Conservation (phyloP, 1,140 invertebrate species). For the Apis cerana region DNA sequence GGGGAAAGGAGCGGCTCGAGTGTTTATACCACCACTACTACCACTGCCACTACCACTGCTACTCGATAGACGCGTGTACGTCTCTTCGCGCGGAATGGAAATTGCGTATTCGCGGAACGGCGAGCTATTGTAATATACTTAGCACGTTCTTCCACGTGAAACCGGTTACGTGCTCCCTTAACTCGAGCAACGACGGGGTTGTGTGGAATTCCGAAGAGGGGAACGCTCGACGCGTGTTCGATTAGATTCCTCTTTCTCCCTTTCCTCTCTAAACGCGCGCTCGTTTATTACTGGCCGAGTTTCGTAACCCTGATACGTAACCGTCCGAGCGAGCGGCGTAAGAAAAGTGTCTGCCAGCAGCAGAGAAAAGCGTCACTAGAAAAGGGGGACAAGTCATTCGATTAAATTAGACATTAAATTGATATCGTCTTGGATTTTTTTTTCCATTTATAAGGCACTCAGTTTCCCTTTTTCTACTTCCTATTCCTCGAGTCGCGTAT, state of each 20-base stretch:
- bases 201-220: slow-evolving; percentile 19
- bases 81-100: slow-evolving; percentile 2
- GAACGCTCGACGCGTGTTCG: slow-evolving; percentile 19
- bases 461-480: slow-evolving; percentile 9
- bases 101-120: slow-evolving; percentile 33
- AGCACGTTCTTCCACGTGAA: slow-evolving; percentile 25
- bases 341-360: too few species aligned
- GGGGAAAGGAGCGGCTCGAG: background rate
- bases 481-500: slow-evolving; percentile 5
- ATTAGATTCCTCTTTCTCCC: slow-evolving; percentile 13
- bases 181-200: slow-evolving; percentile 5
- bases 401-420: slow-evolving; percentile 49
- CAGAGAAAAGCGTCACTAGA: too few species aligned
- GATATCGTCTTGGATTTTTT: slow-evolving; percentile 62
- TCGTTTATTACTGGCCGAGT: too few species aligned
- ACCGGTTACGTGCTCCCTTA: slow-evolving; percentile 26
- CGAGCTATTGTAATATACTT: slow-evolving; percentile 35
- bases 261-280: too few species aligned
- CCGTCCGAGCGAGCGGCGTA: too few species aligned
- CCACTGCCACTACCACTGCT: background rate
- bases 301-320: too few species aligned
- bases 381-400: background rate
- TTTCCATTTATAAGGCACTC: slow-evolving; percentile 52
- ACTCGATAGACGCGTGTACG: background rate
- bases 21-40: too few species aligned